These are phyloP conservation scores for Ibidorhyncha struthersii DNA, from an alignment of 2,113 vertebrate genomes.

Conservation along the genomic window DNA sequence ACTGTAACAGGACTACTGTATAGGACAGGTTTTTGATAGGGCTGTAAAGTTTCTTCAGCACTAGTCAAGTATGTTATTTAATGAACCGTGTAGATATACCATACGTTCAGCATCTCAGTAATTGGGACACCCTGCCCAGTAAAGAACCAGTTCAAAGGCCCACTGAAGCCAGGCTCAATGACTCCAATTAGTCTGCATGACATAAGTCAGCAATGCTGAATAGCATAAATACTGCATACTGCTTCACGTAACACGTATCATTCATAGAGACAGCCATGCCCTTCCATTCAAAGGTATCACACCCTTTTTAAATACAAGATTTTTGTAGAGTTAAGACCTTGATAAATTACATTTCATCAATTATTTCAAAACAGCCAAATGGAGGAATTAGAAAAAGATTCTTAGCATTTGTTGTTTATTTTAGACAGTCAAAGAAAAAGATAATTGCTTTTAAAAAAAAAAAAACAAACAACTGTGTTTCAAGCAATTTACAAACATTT, in stretches of 20 bases:
- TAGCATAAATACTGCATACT: background rate
- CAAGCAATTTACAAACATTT: constrained; percentile 27
- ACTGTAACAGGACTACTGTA: background rate
- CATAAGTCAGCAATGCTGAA: background rate
- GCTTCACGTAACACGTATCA: background rate
- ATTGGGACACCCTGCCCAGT: background rate
- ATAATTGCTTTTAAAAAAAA: background rate
- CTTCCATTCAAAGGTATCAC: background rate
- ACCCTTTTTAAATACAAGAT: background rate
- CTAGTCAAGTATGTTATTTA: background rate
- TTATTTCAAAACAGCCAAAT: background rate
- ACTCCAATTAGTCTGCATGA: background rate
- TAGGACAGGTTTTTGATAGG: background rate
- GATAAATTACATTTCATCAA: background rate
- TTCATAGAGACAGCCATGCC: background rate
- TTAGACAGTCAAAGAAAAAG: constrained; percentile 3
- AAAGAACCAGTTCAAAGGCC: background rate
- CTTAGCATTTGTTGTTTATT: constrained; percentile 15
- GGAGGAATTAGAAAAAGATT: background rate
- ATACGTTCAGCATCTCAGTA: background rate
- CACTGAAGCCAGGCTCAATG: background rate
- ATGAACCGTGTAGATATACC: background rate
- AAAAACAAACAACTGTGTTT: background rate
- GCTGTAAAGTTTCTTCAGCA: background rate
- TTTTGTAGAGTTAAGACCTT: background rate